phyloP scores from a whole-genome alignment of 2,888 invertebrate species.

The Thereva nobilitata region DNA sequence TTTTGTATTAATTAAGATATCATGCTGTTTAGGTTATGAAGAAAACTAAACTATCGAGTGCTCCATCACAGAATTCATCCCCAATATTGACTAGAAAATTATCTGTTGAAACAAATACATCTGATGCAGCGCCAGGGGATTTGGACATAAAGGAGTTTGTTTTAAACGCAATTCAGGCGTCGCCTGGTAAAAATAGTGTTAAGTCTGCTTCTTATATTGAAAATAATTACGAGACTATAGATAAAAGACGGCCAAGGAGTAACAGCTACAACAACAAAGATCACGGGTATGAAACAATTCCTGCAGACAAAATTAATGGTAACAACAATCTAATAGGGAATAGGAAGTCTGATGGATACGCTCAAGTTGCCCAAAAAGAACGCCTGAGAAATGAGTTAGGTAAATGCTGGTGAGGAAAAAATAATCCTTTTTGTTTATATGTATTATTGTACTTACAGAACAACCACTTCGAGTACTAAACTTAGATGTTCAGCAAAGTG shows the following conservation, averaged over 20 bases:
- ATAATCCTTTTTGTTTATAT: slow-evolving; percentile 40
- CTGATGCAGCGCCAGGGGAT: slow-evolving; percentile 28
- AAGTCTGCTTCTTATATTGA: slow-evolving; percentile 52
- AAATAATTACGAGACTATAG: slow-evolving; percentile 68
- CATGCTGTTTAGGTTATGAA: slow-evolving; percentile 54
- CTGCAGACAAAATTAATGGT: slow-evolving; percentile 50
- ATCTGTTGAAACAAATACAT: slow-evolving; percentile 26
- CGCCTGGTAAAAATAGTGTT: slow-evolving; percentile 59
- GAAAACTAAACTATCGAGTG: slow-evolving; percentile 56
- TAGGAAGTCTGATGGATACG: slow-evolving; percentile 57
- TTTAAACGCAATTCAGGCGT: slow-evolving; percentile 44
- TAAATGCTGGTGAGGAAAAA: not conserved
- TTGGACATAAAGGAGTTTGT: slow-evolving; percentile 43
- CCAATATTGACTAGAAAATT: slow-evolving; percentile 50
- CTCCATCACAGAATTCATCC: slow-evolving; percentile 54
- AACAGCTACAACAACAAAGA: slow-evolving; percentile 60
- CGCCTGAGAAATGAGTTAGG: slow-evolving; percentile 1
- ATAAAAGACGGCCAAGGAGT: slow-evolving; percentile 57
- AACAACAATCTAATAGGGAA: slow-evolving; percentile 49
- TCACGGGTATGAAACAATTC: slow-evolving; percentile 68
- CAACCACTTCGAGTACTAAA: not conserved
- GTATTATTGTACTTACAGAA: slow-evolving; percentile 3
- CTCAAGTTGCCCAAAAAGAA: slow-evolving; percentile 43
- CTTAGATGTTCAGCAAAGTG: not conserved
- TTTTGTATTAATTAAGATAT: not conserved